Conservation (phyloP, 2,797 vertebrate genomes). For the Anniella stebbinsi region DNA sequence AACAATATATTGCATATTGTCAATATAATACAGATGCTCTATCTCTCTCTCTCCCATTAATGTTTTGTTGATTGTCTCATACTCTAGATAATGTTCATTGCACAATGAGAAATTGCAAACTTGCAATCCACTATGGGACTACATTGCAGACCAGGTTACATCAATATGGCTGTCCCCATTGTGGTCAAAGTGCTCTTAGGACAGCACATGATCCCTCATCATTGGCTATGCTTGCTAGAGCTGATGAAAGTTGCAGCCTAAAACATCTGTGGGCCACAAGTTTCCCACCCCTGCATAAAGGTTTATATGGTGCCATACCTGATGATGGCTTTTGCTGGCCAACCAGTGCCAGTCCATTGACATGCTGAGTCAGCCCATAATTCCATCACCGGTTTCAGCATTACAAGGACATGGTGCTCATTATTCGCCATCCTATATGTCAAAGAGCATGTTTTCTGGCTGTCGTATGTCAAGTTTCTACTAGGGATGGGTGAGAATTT, state of each 20-base stretch:
- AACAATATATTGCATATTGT: conserved; percentile 5
- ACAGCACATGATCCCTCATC: too few species aligned
- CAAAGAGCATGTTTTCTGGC: background rate
- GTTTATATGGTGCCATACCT: background rate
- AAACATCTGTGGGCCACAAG: too few species aligned
- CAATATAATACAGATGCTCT: background rate
- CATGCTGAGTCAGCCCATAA: background rate
- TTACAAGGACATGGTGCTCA: background rate
- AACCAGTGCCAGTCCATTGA: background rate
- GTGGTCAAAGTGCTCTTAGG: background rate
- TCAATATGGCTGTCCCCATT: background rate
- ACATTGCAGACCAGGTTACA: background rate
- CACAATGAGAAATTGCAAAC: background rate
- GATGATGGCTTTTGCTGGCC: background rate
- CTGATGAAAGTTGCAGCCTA: too few species aligned
- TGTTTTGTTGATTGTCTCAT: background rate
- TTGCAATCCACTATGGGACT: background rate
- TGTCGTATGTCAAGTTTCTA: background rate
- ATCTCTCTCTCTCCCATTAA: background rate
- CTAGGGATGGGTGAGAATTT: background rate
- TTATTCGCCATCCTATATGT: background rate
- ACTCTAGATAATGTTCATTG: background rate
- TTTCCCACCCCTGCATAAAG: too few species aligned
- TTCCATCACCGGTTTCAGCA: background rate
- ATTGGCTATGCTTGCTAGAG: too few species aligned